Evolutionary conservation across 2,888 invertebrate species (phyloP), one percentile per base, ranked within the genome.

Genomic region (Eustalomyia histrio): DNA sequence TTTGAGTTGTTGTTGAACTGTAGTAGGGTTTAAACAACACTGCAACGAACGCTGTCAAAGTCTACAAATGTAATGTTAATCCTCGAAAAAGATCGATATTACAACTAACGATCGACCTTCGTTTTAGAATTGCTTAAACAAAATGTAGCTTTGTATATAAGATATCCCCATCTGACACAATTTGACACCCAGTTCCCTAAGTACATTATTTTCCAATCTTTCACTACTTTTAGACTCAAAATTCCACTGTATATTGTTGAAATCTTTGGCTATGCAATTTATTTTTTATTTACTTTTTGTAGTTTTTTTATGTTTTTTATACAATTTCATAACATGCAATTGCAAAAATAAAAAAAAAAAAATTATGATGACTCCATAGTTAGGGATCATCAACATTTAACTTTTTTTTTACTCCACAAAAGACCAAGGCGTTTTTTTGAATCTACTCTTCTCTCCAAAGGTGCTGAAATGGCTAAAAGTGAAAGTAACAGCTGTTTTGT

Each of bases 401-500:
- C 43, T 39, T n/a, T 52, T 75, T 29, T 24, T 24, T 60, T 63
- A 29, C 33, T 7, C 21, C n/a, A 18, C 35, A 14, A 18, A 29
- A 29, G 5, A n/a, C 17, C 14, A 67, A 63, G 47, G 55, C 43
- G 50, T 52, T 52, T 6, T 33, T 35, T 52, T 39, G 3, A 29
- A 7, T 29, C 9, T 17, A 8, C 9, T 52, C 16, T 18, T 17
- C 64, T 52, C 33, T 14, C 7, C 4, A 10, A 64, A 52, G 14
- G 35, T 39, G 29, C 16, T 50, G 57, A 57, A 73, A 47, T 10
- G 33, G 52, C 14, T 52, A 72, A 80, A 76, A 80, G 80, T 80
- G 80, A 80, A 80, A 80, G 72, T 69, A 43, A 64, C 76, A 79
- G 68, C 79, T 74, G 79, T 60, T 65, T 24, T n/a, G 17, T 65